Conservation (phyloP, 2,888 invertebrate genomes). For the Drosophila conformis region DNA sequence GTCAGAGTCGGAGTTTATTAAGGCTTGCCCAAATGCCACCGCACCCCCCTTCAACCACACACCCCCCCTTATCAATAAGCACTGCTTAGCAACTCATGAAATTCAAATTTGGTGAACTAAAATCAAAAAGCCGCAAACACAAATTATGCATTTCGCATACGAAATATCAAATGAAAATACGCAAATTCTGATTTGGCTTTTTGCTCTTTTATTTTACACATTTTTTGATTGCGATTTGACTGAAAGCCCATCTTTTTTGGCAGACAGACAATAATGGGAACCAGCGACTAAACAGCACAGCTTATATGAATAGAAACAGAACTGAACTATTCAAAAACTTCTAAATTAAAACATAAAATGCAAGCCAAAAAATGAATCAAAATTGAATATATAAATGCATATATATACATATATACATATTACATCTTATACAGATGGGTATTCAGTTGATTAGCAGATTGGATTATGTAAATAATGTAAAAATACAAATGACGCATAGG, state of each 20-base stretch:
- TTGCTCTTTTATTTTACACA: background rate
- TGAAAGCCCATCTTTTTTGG: constrained; percentile 26
- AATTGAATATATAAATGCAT: background rate
- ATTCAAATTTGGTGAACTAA: constrained; percentile 50
- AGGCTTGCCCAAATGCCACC: constrained; percentile 44
- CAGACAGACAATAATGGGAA: background rate
- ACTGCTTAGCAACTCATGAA: constrained; percentile 47
- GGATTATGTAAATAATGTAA: background rate
- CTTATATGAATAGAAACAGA: constrained; percentile 2
- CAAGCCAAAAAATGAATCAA: background rate
- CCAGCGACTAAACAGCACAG: background rate
- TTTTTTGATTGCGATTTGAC: constrained; percentile 39
- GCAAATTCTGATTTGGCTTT: constrained; percentile 6
- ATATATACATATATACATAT: background rate
- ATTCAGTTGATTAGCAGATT: background rate
- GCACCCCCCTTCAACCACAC: constrained; percentile 8
- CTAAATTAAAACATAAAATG: background rate
- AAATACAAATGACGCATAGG: background rate
- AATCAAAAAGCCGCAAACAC: constrained; percentile 32
- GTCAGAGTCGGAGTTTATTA: constrained; percentile 38
- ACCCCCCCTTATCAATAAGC: background rate
- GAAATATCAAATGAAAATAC: constrained; percentile 22
- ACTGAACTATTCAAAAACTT: background rate
- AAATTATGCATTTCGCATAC: constrained; percentile 56
- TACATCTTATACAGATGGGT: background rate